phyloP scores from a whole-genome alignment of 2,797 vertebrate species.

The Tiaroga cobitis region DNA sequence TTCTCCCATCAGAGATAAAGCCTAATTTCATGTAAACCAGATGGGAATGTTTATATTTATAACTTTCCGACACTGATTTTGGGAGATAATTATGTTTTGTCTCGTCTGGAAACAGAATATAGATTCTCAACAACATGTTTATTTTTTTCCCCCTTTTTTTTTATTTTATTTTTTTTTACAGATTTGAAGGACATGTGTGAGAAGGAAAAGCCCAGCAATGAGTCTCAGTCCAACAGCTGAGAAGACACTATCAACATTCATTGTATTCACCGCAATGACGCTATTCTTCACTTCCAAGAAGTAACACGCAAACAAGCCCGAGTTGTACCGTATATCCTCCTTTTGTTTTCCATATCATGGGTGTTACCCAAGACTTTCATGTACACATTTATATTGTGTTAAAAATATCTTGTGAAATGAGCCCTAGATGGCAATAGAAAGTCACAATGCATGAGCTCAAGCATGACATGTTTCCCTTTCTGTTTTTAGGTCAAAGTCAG shows the following conservation, averaged over 20 bases:
- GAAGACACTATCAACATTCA: background rate
- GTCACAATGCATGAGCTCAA: background rate
- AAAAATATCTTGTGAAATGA: background rate
- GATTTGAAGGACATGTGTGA: constrained; percentile 64
- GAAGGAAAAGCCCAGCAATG: constrained; percentile 43
- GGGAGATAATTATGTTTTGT: constrained; percentile 10
- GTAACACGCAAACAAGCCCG: background rate
- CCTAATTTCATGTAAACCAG: background rate
- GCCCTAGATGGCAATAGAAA: constrained; percentile 3
- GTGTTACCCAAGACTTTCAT: background rate
- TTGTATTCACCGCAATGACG: background rate
- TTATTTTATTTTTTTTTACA: constrained; percentile 36
- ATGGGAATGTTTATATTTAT: background rate
- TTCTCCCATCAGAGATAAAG: background rate
- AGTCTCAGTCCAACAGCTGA: background rate
- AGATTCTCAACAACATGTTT: background rate
- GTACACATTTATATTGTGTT: background rate
- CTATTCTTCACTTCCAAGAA: constrained; percentile 24
- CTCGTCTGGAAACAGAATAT: constrained; percentile 18
- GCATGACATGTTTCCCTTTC: background rate
- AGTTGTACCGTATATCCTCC: background rate
- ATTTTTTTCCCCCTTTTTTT: background rate
- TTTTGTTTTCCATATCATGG: background rate
- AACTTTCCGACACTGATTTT: background rate
- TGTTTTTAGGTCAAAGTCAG: constrained; percentile 42